These are phyloP conservation scores for Adineta ricciae DNA, from an alignment of 2,888 invertebrate genomes.

Conservation along the genomic window DNA sequence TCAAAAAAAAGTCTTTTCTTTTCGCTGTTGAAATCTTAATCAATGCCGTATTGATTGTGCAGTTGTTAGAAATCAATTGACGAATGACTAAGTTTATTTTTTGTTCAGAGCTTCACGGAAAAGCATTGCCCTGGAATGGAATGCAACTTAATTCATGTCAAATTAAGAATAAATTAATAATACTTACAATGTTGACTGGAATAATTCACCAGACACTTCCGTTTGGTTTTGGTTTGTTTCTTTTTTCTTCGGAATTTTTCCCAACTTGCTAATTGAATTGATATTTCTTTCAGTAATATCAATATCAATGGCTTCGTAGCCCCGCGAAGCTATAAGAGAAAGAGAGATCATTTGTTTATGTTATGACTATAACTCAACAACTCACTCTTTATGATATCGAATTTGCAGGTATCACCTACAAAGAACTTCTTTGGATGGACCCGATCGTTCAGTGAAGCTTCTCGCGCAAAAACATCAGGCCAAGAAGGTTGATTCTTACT, in stretches of 20 bases:
- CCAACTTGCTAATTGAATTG: background rate
- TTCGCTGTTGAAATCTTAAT: background rate
- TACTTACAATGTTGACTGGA: conserved; percentile 4
- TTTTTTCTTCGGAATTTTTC: conserved; percentile 10
- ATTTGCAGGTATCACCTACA: background rate
- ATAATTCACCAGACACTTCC: background rate
- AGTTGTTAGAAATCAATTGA: background rate
- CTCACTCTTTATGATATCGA: background rate
- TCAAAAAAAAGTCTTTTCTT: background rate
- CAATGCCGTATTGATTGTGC: too few species aligned
- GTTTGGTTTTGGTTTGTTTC: background rate
- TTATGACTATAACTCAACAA: background rate
- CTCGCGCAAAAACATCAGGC: too few species aligned
- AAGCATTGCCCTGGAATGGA: background rate
- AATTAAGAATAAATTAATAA: background rate
- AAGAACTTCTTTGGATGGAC: background rate
- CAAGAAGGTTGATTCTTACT: too few species aligned
- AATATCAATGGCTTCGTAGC: background rate
- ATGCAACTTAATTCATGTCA: background rate
- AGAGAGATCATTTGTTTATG: background rate
- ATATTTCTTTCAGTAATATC: background rate
- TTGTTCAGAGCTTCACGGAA: conserved; percentile 6
- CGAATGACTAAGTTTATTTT: background rate
- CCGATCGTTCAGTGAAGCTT: too few species aligned
- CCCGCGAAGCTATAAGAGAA: background rate